These are phyloP conservation scores for Drosophila nasuta DNA, from an alignment of 1,140 invertebrate genomes.

Conservation along the genomic window DNA sequence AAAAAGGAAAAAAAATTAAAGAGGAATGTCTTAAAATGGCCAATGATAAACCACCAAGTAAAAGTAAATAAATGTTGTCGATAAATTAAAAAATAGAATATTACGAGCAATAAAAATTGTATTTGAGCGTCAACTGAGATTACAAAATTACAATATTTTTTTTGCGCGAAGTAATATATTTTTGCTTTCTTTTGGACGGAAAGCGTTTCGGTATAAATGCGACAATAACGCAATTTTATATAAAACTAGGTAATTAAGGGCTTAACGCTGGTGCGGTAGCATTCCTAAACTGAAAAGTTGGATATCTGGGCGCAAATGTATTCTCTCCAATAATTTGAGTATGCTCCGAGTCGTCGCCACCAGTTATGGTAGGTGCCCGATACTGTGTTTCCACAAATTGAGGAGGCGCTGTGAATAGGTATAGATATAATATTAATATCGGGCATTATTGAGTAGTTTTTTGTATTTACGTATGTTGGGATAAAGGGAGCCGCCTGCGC, in stretches of 20 bases:
- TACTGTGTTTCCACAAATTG: constrained; percentile 86
- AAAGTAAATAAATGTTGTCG: neutral
- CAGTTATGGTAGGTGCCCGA: constrained; percentile 84
- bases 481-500: constrained; percentile 84
- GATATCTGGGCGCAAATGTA: constrained; percentile 86
- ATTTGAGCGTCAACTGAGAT: constrained; percentile 35
- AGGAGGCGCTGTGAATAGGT: constrained; percentile 85
- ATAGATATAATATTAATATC: neutral
- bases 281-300: constrained; percentile 85
- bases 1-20: constrained; percentile 10
- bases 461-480: constrained; percentile 85
- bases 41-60: constrained; percentile 1
- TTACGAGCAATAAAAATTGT: neutral
- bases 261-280: constrained; percentile 67
- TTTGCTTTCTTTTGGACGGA: constrained; percentile 58
- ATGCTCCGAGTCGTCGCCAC: constrained; percentile 86
- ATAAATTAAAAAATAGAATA: too few species aligned
- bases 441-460: neutral
- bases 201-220: constrained; percentile 49
- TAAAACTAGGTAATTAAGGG: constrained; percentile 35
- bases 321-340: constrained; percentile 83
- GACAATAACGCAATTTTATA: constrained; percentile 29
- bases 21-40: constrained; percentile 1
- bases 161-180: constrained; percentile 18
- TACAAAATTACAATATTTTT: constrained; percentile 29